These are phyloP conservation scores for Amazona vittata DNA, from an alignment of 2,113 vertebrate species.

Conservation along the genomic window DNA sequence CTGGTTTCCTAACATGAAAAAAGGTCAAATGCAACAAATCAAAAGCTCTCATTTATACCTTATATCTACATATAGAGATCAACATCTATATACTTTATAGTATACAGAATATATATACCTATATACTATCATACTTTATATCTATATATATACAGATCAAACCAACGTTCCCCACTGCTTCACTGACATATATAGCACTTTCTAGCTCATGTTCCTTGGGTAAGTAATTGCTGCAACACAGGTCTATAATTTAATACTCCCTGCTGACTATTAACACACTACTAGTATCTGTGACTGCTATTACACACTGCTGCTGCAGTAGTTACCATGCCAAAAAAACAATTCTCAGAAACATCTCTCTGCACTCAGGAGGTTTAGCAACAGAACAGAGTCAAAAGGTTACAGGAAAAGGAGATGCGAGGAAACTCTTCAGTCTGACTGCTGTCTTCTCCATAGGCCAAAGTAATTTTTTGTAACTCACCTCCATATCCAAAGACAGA, in stretches of 20 bases:
- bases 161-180: neutral
- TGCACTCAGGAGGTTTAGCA: neutral
- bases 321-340: neutral
- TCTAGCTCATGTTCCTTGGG: neutral
- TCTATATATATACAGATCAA: neutral
- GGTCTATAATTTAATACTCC: neutral
- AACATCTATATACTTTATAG: neutral
- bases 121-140: neutral
- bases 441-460: neutral
- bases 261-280: neutral
- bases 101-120: neutral
- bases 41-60: neutral
- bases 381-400: neutral
- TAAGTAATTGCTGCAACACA: neutral
- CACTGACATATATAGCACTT: neutral
- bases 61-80: neutral
- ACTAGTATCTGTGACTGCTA: neutral
- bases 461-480: neutral
- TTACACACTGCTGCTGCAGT: neutral
- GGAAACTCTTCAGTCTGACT: neutral
- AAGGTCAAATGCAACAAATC: neutral
- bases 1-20: neutral
- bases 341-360: neutral
- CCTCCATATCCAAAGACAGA: neutral
- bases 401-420: neutral